Evolutionary conservation across 1,140 invertebrate species (phyloP).

Genomic region (Apis cerana): DNA sequence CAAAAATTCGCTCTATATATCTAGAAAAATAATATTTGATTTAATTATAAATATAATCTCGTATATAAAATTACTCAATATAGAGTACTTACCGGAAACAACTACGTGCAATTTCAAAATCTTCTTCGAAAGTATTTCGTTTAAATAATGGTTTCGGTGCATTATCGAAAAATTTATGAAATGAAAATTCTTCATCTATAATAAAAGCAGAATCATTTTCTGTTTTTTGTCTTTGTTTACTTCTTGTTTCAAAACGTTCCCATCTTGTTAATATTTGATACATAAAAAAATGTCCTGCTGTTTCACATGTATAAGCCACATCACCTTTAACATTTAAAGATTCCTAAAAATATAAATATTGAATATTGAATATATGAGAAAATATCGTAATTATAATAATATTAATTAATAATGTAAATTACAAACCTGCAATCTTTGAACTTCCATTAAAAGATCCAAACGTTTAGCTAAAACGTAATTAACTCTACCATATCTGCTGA

Average conservation of each 20-base stretch:
- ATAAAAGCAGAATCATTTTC: slow-evolving; percentile 65
- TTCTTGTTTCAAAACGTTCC: slow-evolving; percentile 90
- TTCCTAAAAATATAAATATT: slow-evolving; percentile 74
- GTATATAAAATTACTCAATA: not conserved
- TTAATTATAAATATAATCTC: not conserved
- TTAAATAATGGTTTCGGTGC: slow-evolving; percentile 97
- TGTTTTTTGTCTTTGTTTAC: slow-evolving; percentile 81
- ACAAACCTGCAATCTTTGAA: slow-evolving; percentile 91
- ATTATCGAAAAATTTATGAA: slow-evolving; percentile 94
- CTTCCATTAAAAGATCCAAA: slow-evolving; percentile 93
- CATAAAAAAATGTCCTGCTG: slow-evolving; percentile 95
- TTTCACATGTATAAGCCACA: slow-evolving; percentile 99
- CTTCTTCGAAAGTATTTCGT: slow-evolving; percentile 89
- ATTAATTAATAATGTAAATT: not conserved
- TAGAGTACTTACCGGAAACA: slow-evolving; percentile 89
- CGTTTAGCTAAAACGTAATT: slow-evolving; percentile 98
- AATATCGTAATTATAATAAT: not conserved
- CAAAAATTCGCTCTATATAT: slow-evolving; percentile 98
- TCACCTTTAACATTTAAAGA: slow-evolving; percentile 93
- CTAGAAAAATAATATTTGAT: slow-evolving; percentile 72
- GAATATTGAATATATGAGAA: not conserved
- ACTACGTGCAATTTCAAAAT: slow-evolving; percentile 95
- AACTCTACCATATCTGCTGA: slow-evolving; percentile 98
- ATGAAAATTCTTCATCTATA: slow-evolving; percentile 93
- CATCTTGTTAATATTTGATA: slow-evolving; percentile 94